Base-by-base conservation (phyloP, 2,888 invertebrate species). In the Salticus scenicus region DNA sequence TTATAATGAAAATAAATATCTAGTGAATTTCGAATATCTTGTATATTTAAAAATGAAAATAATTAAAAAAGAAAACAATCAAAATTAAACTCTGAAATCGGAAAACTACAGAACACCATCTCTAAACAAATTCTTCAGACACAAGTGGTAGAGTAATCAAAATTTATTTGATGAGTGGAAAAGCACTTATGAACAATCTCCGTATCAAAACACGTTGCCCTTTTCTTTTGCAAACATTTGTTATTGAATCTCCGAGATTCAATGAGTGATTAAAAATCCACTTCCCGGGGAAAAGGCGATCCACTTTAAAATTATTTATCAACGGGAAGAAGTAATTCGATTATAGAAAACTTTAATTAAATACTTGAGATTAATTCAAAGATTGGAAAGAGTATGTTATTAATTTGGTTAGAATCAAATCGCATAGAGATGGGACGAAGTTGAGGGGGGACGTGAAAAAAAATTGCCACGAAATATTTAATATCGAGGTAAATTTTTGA, bases 281-380 rank as follows among this genome's bases (percentile, higher is more conserved):
- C 8, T 2, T 24, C 5, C 57, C 24, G 4, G 24, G 7, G 37
- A 4, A 4, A 24, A 57, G 17, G 24, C 57, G 57, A 17, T 5
- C 14, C 42, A 24, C 20, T 57, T 57, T 57, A 57, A 57, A 57
- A 24, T 24, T 57, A 57, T 24, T 57, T 57, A 57, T 57, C 57
- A 57, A 37, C 37, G 57, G 24, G 57, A 24, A 57, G 24, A 5
- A 2, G 10, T 57, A 57, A 57, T 57, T 57, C 57, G 57, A 57
- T 57, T 57, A 57, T 24, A 24, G n/a, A 17, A 57, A 57, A 57
- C 57, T 57, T 57, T 57, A 57, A 57, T 57, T 57, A 57, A 57
- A 57, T 57, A 24, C 24, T 24, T 17, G 4, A 24, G 57, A 57
- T 57, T 57, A 57, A 57, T 57, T 5, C 37, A 37, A 4, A 37